These are phyloP conservation scores for Cebus imitator DNA, from an alignment of 2,113 vertebrate species.

Conservation along the genomic window DNA sequence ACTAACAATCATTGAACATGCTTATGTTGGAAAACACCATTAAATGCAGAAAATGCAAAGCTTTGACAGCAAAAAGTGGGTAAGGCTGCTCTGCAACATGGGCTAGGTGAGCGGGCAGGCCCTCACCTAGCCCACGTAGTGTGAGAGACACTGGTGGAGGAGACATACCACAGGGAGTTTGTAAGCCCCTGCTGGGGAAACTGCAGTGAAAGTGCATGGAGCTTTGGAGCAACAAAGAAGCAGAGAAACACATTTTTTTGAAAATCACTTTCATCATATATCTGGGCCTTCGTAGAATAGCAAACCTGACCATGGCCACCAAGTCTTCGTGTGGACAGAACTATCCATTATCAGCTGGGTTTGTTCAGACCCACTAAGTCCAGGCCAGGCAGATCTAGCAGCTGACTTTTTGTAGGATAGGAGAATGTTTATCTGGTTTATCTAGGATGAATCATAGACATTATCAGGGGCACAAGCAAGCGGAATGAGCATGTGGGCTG, in stretches of 20 bases:
- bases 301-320: neutral
- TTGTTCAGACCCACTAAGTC: neutral
- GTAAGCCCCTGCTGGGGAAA: neutral
- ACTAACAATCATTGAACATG: neutral
- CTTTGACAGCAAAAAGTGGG: neutral
- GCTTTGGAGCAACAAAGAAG: neutral
- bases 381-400: neutral
- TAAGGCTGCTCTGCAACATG: neutral
- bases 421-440: neutral
- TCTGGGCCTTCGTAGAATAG: neutral
- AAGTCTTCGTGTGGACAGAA: neutral
- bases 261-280: neutral
- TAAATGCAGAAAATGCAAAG: neutral
- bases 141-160: neutral
- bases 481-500: neutral
- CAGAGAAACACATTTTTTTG: neutral
- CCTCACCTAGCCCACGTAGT: too few species aligned
- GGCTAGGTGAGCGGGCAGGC: neutral
- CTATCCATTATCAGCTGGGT: neutral
- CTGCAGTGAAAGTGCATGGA: neutral
- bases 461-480: neutral
- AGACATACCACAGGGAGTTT: neutral
- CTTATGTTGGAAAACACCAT: neutral
- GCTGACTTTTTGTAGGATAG: neutral
- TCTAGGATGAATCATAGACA: neutral